Conservation (phyloP, 2,797 vertebrate genomes). For the Hyperoplus immaculatus region DNA sequence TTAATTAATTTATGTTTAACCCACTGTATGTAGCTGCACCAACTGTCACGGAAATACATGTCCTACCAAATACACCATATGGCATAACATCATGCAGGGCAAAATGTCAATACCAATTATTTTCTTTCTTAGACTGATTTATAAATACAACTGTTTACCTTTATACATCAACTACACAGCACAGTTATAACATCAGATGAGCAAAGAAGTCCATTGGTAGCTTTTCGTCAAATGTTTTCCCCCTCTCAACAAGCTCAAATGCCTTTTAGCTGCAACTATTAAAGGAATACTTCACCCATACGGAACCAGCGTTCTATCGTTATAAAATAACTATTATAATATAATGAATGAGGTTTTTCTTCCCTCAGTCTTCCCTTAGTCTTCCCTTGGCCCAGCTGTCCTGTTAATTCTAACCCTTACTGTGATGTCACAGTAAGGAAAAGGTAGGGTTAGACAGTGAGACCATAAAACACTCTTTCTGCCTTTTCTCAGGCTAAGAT, state of each 20-base stretch:
- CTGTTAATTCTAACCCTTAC: too few species aligned
- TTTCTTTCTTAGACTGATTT: background rate
- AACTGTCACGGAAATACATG: constrained; percentile 18
- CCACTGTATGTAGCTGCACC: background rate
- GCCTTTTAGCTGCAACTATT: constrained; percentile 7
- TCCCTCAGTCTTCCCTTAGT: too few species aligned
- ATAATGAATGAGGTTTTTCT: too few species aligned
- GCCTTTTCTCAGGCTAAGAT: too few species aligned
- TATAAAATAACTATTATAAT: too few species aligned
- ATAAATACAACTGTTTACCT: too few species aligned
- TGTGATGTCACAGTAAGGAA: too few species aligned
- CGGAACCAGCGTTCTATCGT: too few species aligned
- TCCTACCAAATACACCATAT: constrained; percentile 9
- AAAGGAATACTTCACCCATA: background rate
- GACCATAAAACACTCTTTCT: too few species aligned
- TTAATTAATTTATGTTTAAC: background rate
- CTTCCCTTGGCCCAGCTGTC: too few species aligned
- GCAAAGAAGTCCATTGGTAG: constrained; percentile 24
- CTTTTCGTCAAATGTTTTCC: constrained; percentile 39
- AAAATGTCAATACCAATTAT: constrained; percentile 3
- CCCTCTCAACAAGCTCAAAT: constrained; percentile 5
- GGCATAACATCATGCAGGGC: background rate
- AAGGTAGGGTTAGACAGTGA: too few species aligned
- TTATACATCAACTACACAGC: background rate
- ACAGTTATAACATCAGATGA: background rate